phyloP scores from a whole-genome alignment of 1,140 invertebrate genomes.

The Andricus grossulariae region DNA sequence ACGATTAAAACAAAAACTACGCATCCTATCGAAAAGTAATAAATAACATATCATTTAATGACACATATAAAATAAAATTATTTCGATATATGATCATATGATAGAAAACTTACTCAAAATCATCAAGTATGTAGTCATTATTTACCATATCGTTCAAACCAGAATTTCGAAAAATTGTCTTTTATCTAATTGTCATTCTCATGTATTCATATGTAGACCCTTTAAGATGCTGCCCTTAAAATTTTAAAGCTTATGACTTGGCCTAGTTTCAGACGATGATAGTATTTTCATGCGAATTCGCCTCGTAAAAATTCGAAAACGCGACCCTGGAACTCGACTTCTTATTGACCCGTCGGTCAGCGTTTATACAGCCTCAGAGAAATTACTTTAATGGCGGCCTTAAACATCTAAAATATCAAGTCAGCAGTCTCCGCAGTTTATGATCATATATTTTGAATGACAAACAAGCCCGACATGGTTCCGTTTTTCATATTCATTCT shows the following conservation, averaged over 20 bases:
- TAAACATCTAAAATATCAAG: constrained; percentile 45
- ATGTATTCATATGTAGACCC: no score
- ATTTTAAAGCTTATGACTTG: background rate
- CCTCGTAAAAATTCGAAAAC: constrained; percentile 13
- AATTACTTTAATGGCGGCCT: constrained; percentile 46
- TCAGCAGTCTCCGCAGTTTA: constrained; percentile 38
- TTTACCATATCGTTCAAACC: no score
- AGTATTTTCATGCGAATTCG: background rate
- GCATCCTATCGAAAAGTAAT: no score
- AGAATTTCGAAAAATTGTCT: no score
- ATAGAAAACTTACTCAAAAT: no score
- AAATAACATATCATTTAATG: no score
- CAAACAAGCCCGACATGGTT: constrained; percentile 37
- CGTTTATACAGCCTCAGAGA: constrained; percentile 27
- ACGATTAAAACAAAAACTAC: no score
- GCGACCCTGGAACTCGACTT: constrained; percentile 21
- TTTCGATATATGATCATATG: no score
- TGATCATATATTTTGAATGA: constrained; percentile 44
- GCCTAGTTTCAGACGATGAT: background rate
- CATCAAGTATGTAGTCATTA: no score
- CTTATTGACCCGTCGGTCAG: constrained; percentile 33
- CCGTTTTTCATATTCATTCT: background rate
- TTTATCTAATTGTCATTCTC: no score
- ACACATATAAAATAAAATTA: no score
- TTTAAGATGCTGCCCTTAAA: no score